phyloP scores from a whole-genome alignment of 2,888 invertebrate genomes.

The Imbricaverruca yamaguchii region DNA sequence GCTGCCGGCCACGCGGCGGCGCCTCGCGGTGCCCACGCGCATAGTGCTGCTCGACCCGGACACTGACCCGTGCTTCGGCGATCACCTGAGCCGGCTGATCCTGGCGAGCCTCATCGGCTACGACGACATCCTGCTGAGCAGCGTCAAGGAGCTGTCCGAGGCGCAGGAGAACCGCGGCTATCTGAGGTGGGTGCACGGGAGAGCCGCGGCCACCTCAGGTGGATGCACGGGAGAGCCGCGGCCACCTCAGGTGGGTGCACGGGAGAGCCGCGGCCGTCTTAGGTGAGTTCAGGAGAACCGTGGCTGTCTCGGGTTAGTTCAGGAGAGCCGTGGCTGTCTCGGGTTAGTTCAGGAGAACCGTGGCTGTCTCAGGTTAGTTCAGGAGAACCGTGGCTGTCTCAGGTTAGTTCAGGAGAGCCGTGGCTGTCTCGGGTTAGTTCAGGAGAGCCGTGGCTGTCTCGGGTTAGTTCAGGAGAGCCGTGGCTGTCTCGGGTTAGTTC shows the following conservation, averaged over 20 bases:
- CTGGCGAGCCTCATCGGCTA: constrained; percentile 92
- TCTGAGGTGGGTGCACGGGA: constrained; percentile 53
- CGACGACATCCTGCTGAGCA: constrained; percentile 93
- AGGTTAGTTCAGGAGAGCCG: not conserved
- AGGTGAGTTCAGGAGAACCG: constrained; percentile 82
- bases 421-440: too few species aligned
- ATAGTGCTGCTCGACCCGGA: constrained; percentile 61
- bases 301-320: constrained; percentile 68
- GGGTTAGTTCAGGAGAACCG: too few species aligned
- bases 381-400: not conserved
- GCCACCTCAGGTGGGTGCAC: constrained; percentile 63
- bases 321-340: too few species aligned
- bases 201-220: too few species aligned
- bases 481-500: too few species aligned
- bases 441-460: too few species aligned
- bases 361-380: too few species aligned
- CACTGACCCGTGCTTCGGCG: constrained; percentile 86
- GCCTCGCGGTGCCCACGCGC: constrained; percentile 79
- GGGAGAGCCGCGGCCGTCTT: too few species aligned
- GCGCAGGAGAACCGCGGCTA: constrained; percentile 95
- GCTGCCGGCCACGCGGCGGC: constrained; percentile 73
- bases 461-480: too few species aligned
- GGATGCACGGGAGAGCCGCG: constrained; percentile 93
- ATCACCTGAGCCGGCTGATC: constrained; percentile 78
- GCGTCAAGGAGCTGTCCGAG: constrained; percentile 89